Conservation (phyloP, 2,797 vertebrate genomes). For the Eulemur albifrons region DNA sequence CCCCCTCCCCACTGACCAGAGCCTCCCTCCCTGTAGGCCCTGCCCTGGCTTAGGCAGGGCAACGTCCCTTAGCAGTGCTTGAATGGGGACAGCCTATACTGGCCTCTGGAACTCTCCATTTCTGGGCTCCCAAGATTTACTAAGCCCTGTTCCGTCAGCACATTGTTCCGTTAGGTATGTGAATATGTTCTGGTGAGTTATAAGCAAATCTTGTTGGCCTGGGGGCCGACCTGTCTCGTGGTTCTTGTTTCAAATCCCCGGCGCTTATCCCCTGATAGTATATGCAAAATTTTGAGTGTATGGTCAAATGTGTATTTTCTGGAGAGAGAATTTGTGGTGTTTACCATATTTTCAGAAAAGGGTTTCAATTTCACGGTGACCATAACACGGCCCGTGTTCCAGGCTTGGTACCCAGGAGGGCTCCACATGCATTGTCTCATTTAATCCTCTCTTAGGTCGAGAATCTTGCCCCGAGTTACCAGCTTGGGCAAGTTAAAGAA, state of each 20-base stretch:
- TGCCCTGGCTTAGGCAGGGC: not conserved
- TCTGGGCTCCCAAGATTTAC: not conserved
- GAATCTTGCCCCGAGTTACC: not conserved
- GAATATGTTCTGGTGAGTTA: not conserved
- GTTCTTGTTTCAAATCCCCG: not conserved
- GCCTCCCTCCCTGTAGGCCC: not conserved
- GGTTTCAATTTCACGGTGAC: not conserved
- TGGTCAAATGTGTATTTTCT: slow-evolving; percentile 2
- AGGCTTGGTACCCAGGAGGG: not conserved
- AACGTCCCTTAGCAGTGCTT: not conserved
- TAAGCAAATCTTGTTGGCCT: not conserved
- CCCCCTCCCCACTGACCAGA: not conserved
- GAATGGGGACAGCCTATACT: not conserved
- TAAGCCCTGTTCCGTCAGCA: not conserved
- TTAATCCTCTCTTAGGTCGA: not conserved
- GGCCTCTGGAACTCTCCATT: not conserved
- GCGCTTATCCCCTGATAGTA: not conserved
- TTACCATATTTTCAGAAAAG: not conserved
- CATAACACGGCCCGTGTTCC: not conserved
- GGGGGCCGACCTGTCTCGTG: not conserved
- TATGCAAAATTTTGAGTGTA: not conserved
- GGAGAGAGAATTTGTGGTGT: not conserved
- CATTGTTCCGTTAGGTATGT: not conserved
- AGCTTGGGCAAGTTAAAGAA: not conserved
- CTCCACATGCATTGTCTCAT: not conserved